Percentiles rank a stretch among this genome's conserved stretches.
phyloP scores from a whole-genome alignment of 2,888 invertebrate genomes.

The Oscheius sp. region DNA sequence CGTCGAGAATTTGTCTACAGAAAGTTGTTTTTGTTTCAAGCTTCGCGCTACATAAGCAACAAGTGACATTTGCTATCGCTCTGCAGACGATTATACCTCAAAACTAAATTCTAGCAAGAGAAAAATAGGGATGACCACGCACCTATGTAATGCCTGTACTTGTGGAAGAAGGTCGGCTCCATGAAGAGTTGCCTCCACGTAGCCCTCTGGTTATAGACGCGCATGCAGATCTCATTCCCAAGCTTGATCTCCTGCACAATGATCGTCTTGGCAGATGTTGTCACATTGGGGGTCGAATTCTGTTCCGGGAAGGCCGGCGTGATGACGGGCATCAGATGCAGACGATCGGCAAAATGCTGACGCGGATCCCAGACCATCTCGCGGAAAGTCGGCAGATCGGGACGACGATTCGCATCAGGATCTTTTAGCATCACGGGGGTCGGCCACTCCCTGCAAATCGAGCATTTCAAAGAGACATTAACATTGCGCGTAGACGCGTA shows the following conservation, averaged over 20 bases:
- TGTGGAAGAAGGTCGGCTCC: conserved; percentile 84
- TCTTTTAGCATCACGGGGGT: conserved; percentile 95
- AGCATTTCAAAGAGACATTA: background rate
- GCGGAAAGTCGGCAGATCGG: conserved; percentile 80
- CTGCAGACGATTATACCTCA: no score
- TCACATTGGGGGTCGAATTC: conserved; percentile 98
- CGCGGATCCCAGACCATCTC: conserved; percentile 90
- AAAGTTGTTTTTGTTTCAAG: no score
- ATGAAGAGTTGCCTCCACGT: conserved; percentile 93
- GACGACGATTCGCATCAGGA: conserved; percentile 76
- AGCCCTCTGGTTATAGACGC: conserved; percentile 85
- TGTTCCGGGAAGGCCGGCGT: conserved; percentile 99
- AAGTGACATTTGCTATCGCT: no score
- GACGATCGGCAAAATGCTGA: conserved; percentile 74
- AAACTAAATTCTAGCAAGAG: background rate
- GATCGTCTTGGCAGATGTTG: conserved; percentile 89
- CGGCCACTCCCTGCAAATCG: conserved; percentile 85
- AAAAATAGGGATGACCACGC: conserved; percentile 1
- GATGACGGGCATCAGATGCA: conserved; percentile 99
- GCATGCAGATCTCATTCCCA: conserved; percentile 35
- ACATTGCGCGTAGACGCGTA: background rate
- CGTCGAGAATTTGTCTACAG: no score
- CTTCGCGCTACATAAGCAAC: no score
- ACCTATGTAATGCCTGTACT: conserved; percentile 89
- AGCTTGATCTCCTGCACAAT: conserved; percentile 90